These are phyloP conservation scores for Caenorhabditis briggsae DNA, from an alignment of 1,140 invertebrate genomes.

Conservation along the genomic window DNA sequence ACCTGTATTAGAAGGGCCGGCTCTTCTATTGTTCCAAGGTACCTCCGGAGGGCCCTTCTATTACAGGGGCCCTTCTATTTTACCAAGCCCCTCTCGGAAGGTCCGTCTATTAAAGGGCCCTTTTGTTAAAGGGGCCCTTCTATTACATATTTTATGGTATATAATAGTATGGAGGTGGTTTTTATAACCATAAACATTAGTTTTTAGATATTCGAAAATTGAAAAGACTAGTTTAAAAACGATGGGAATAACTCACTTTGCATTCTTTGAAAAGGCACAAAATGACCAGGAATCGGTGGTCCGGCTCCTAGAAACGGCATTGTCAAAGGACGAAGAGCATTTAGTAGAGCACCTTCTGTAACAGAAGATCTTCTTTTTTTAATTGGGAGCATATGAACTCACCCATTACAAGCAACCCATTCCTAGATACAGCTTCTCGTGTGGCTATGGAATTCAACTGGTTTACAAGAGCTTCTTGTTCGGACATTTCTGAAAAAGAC, in stretches of 20 bases:
- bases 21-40: too few relatives aligned
- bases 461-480: constrained; percentile 43
- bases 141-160: too few relatives aligned
- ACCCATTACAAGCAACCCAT: constrained; percentile 25
- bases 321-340: neutral
- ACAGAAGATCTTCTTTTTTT: too few relatives aligned
- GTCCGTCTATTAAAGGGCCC: too few relatives aligned
- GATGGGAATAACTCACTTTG: neutral
- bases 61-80: too few relatives aligned
- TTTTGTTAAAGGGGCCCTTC: too few relatives aligned
- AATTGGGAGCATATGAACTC: neutral
- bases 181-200: too few relatives aligned
- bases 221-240: neutral
- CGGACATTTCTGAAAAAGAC: constrained; percentile 2
- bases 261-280: constrained; percentile 17
- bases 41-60: too few relatives aligned
- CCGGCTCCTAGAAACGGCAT: constrained; percentile 9
- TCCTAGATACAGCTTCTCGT: neutral
- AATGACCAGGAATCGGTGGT: constrained; percentile 2
- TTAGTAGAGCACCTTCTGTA: constrained; percentile 25
- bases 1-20: too few relatives aligned
- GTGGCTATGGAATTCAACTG: constrained; percentile 5
- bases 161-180: too few relatives aligned
- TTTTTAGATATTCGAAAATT: too few relatives aligned
- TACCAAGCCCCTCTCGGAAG: too few relatives aligned